Evolutionary conservation across 2,888 invertebrate species (phyloP), one percentile per base, ranked within the genome.

Genomic region (Campopleginae sp.): DNA sequence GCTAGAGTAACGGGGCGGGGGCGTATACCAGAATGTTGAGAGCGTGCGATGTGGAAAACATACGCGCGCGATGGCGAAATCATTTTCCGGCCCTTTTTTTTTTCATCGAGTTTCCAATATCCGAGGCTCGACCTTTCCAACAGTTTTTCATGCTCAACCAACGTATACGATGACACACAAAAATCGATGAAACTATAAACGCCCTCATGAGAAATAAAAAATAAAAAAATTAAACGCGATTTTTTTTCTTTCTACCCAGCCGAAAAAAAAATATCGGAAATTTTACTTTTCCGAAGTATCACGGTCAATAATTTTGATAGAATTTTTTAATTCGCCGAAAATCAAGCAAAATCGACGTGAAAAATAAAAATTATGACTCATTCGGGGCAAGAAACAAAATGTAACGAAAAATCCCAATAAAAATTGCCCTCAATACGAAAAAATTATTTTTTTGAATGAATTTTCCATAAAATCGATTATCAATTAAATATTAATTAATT

Each of bases 1-100:
- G 68, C 74, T 44, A 46, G 61, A 61, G 46, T 10, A 44, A 78
- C 54, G 48, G 83, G n/a, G 78, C 75, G 79, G 79, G 83, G 66
- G 61, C 61, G 76, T 14, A 17, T 38, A 38, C 8, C 7, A 61
- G 79, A 83, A 79, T 79, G 72, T 44, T 44, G 42, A 70, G 33
- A 51, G 74, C 42, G 72, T 68, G n/a, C 31, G 19, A 14, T 12
- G 8, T 51, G 33, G 19, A 48, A 31, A 38, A 19, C 33, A 70
- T 44, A 19, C 51, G 46, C 8, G 48, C 31, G 65, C 68, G 72
- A 82, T 71, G 54, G 42, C 76, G 71, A 77, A 63, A 82, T 10
- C 48, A 58, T 68, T 65, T 76, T 33, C 4, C 33, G 38, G 14
- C 33, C 8, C 8, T 44, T 48, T 46, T 33, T 33, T 2, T 48